Percentiles rank a stretch among this genome's conserved stretches.
phyloP scores from a whole-genome alignment of 2,113 vertebrate genomes.

The Trogon melanurus region DNA sequence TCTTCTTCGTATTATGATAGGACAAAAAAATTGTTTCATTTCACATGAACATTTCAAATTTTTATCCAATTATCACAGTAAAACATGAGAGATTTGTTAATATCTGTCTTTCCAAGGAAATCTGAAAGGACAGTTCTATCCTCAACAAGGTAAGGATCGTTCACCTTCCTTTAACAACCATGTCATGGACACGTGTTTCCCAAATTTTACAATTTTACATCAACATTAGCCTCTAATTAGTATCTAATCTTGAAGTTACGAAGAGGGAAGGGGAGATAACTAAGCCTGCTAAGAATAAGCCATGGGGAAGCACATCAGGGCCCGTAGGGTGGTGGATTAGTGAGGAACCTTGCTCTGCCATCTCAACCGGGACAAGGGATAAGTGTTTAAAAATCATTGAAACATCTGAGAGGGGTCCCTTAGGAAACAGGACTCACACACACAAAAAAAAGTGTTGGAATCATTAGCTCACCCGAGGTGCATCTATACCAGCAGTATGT shows the following conservation, averaged over 20 bases:
- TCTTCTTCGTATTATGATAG: accelerated
- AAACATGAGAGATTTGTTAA: background rate
- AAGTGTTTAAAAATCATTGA: too few relatives aligned
- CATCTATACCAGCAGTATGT: too few relatives aligned
- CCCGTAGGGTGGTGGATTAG: too few relatives aligned
- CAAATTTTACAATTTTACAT: background rate
- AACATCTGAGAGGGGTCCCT: too few relatives aligned
- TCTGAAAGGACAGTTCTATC: background rate
- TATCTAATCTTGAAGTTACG: background rate
- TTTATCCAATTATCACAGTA: background rate
- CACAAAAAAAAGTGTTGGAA: too few relatives aligned
- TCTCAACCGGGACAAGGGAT: too few relatives aligned
- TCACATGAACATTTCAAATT: accelerated
- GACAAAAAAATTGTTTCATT: background rate
- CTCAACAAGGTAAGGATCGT: background rate
- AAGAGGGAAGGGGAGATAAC: too few relatives aligned
- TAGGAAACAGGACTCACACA: too few relatives aligned
- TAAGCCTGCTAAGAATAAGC: too few relatives aligned
- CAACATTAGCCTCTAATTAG: background rate
- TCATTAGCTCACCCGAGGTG: too few relatives aligned
- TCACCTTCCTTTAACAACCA: background rate
- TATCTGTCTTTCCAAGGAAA: background rate
- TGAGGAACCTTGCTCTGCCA: too few relatives aligned
- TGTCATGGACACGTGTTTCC: accelerated
- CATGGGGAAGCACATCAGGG: too few relatives aligned